phyloP scores from a whole-genome alignment of 2,113 vertebrate genomes.

The Nerophis lumbriciformis region DNA sequence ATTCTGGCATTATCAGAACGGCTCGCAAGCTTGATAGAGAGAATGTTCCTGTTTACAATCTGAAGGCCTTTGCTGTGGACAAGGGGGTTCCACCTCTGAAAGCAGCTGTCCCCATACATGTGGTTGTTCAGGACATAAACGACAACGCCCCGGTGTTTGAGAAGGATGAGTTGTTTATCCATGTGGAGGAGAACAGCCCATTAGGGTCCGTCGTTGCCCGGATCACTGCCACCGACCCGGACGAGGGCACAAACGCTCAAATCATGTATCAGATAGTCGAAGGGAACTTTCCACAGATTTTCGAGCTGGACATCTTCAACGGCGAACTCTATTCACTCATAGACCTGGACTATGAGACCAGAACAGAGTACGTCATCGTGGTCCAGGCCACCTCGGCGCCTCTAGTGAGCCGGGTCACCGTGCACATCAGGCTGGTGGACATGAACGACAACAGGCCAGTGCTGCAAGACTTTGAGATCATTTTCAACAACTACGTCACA shows the following conservation, averaged over 20 bases:
- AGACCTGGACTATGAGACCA: constrained; percentile 89
- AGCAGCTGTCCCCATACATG: constrained; percentile 81
- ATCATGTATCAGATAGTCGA: constrained; percentile 98
- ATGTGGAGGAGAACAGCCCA: constrained; percentile 86
- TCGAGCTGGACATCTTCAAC: constrained; percentile 89
- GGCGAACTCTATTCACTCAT: constrained; percentile 86
- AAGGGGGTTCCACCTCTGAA: constrained; percentile 81
- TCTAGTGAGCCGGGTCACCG: constrained; percentile 88
- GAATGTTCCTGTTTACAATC: constrained; percentile 84
- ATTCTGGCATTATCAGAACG: constrained; percentile 89
- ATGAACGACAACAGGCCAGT: constrained; percentile 88
- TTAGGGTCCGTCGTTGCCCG: constrained; percentile 87
- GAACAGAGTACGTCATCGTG: constrained; percentile 85
- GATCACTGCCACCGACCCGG: constrained; percentile 84
- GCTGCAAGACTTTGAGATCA: constrained; percentile 90
- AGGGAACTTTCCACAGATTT: constrained; percentile 90
- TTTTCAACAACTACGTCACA: constrained; percentile 96
- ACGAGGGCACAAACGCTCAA: constrained; percentile 91
- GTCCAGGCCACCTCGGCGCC: constrained; percentile 95
- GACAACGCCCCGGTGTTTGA: constrained; percentile 95
- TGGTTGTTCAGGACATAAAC: constrained; percentile 88
- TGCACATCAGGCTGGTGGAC: constrained; percentile 84
- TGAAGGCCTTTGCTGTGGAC: constrained; percentile 87
- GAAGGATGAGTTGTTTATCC: constrained; percentile 85
- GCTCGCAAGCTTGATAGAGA: constrained; percentile 88